These are phyloP conservation scores for Rotaria sp. DNA, from an alignment of 2,888 invertebrate genomes.

Conservation along the genomic window DNA sequence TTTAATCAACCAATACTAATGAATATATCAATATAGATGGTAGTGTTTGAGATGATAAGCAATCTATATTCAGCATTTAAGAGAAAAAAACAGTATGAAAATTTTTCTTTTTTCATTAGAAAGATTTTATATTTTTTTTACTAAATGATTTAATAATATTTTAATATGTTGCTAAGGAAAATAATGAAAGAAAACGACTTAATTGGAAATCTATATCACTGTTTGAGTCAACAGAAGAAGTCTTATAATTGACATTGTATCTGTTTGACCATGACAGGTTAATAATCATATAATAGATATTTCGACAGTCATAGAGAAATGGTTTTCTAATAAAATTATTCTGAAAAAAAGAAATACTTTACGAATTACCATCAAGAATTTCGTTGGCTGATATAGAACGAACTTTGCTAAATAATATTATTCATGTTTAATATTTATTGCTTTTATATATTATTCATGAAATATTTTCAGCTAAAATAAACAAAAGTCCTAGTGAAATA, in stretches of 20 bases:
- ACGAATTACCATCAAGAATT: neutral
- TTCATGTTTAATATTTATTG: neutral
- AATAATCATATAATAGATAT: constrained; percentile 89
- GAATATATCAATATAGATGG: neutral
- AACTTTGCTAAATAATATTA: neutral
- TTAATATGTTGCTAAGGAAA: constrained; percentile 88
- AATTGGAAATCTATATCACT: constrained; percentile 99
- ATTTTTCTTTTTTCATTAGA: constrained; percentile 46
- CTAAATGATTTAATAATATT: constrained; percentile 81
- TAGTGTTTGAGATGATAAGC: neutral
- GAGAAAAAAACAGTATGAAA: neutral
- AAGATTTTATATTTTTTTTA: neutral
- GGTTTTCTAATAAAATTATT: neutral
- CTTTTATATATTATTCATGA: constrained; percentile 80
- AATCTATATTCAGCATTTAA: neutral
- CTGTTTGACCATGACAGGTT: constrained; percentile 86
- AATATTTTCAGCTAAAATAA: constrained; percentile 68
- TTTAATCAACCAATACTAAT: neutral
- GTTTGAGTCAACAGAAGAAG: constrained; percentile 94
- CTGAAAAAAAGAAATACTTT: neutral
- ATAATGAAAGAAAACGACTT: constrained; percentile 84
- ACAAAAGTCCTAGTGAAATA: neutral
- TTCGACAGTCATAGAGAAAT: constrained; percentile 67
- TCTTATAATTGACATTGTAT: constrained; percentile 77
- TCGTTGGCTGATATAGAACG: neutral